Conservation (phyloP, 2,113 vertebrate genomes). For the Thinocorus orbignyianus region DNA sequence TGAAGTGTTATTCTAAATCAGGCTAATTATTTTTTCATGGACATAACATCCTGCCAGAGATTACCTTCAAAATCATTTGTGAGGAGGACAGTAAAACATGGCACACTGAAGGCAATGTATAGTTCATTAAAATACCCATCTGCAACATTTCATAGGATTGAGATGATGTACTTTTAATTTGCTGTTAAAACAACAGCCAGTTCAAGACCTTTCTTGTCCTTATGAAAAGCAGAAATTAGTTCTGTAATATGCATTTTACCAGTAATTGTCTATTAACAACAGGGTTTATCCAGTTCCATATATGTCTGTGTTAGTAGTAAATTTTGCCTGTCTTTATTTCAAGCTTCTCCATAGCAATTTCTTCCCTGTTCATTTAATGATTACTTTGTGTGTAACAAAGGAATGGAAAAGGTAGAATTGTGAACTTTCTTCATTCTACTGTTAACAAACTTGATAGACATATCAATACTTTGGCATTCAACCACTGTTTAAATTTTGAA, state of each 20-base stretch:
- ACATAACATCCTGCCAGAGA: not conserved
- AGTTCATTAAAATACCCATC: not conserved
- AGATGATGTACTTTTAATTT: not conserved
- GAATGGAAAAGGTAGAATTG: not conserved
- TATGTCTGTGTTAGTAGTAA: not conserved
- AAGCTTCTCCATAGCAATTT: not conserved
- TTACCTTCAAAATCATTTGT: not conserved
- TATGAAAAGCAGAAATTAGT: not conserved
- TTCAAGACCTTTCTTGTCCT: not conserved
- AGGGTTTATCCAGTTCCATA: not conserved
- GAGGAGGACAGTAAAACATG: not conserved
- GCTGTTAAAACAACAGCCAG: not conserved
- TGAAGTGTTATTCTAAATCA: not conserved
- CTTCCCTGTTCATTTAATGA: not conserved
- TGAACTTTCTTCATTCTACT: not conserved
- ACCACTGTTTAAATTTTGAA: not conserved
- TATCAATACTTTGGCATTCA: not conserved
- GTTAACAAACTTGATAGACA: accelerated
- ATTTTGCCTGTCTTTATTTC: not conserved
- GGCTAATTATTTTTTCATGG: not conserved
- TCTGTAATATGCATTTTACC: not conserved
- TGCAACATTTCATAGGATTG: not conserved
- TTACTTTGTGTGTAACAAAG: not conserved
- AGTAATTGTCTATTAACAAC: not conserved
- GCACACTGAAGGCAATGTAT: not conserved